Evolutionary conservation across 2,797 vertebrate species (phyloP).

Genomic region (Girardinus metallicus): DNA sequence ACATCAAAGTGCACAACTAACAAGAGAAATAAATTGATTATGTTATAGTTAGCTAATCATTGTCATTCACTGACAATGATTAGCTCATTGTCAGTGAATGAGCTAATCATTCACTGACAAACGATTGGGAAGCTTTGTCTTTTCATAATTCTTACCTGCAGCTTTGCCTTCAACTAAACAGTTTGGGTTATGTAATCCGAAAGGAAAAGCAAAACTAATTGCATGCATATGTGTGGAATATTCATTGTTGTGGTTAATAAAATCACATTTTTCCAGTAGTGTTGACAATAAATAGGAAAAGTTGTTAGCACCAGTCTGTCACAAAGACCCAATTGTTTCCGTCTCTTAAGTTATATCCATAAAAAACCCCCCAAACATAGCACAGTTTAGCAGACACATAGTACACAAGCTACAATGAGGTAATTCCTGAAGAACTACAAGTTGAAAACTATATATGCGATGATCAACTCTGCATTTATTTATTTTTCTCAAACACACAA

Average conservation of each 20-base stretch:
- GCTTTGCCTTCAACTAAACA: background rate
- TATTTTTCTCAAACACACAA: background rate
- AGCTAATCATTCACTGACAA: background rate
- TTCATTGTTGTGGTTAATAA: background rate
- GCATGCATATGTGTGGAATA: background rate
- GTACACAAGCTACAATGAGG: background rate
- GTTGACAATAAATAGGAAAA: background rate
- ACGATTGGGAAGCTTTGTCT: background rate
- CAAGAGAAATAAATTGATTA: background rate
- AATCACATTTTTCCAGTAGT: background rate
- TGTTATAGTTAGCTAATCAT: background rate
- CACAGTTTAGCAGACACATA: background rate
- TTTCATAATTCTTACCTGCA: background rate
- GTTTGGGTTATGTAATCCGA: background rate
- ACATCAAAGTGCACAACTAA: background rate
- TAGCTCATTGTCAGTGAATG: no score
- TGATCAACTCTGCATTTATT: background rate
- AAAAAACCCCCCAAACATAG: background rate
- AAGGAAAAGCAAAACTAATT: background rate
- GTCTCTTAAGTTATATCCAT: background rate
- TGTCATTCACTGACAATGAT: no score
- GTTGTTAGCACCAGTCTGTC: background rate
- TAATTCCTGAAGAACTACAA: background rate
- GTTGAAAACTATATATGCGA: background rate
- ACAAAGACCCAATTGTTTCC: background rate